Evolutionary conservation across 2,113 vertebrate genomes (phyloP), one percentile per base, ranked within the genome.

Genomic region (Psittacara wagleri): DNA sequence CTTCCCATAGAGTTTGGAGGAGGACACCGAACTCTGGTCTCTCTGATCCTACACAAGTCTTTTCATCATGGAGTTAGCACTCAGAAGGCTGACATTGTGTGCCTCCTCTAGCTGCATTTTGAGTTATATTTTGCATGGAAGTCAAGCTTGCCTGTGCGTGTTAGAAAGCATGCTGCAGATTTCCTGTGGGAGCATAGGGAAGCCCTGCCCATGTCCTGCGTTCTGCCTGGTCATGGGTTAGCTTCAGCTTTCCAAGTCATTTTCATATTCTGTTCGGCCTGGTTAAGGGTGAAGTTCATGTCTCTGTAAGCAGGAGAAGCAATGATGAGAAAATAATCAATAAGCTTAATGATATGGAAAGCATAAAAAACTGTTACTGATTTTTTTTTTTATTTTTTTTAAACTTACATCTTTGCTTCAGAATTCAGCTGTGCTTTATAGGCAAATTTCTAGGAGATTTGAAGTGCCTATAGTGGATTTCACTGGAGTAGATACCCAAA

Each of bases 31-130:
- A 54, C 25, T 29, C 9, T 55, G 22, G 5, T 76, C 11, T 64
- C 51, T 67, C 39, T 4, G 1, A 13, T 88, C 29, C 51, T 72
- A 48, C 19, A 6, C 15, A 35, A 0, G 0, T 49, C 4, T 83
- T 88, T 59, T 46, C n/a, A 54, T 49, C 48, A 14, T 18, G 33
- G 15, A 62, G 24, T 54, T 41, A 54, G n/a, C 67, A 75, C 31
- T 46, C 39, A 46, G 37, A 83, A 88, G 37, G 44, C 31, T 6
- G 4, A 3, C 5, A 4, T 64, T 41, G n/a, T 54, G 12, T 83
- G 22, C 18, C 37, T 76, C 18, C 13, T 86, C 3, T 61, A 61
- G 70, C 9, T 86, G n/a, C 37, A 13, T 79, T 91, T 94, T 86
- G 25, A 55, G n/a, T 29, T 92, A 8, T 10, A 1, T 62, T 90